Evolutionary conservation across 2,888 invertebrate species (phyloP).

Genomic region (Melieria omissa): DNA sequence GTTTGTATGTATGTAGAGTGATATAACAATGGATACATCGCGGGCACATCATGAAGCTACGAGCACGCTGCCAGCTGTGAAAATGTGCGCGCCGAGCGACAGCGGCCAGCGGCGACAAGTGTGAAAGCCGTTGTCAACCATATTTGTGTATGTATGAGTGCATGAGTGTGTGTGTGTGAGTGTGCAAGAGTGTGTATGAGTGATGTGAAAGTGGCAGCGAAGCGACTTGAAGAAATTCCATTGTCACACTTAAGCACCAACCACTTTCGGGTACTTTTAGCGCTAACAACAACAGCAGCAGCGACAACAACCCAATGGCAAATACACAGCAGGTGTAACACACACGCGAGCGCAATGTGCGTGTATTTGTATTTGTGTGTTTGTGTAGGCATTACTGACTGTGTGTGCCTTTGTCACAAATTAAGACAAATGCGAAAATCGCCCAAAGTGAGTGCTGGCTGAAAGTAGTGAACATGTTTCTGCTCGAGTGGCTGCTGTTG

Average conservation of each 20-base stretch:
- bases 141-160: no score
- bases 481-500: not conserved
- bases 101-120: no score
- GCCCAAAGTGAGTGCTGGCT: not conserved
- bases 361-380: not conserved
- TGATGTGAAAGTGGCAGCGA: not conserved
- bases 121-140: no score
- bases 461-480: not conserved
- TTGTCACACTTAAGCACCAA: no score
- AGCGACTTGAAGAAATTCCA: no score
- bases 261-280: not conserved
- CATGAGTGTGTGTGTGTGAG: no score
- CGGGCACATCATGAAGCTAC: no score
- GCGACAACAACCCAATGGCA: not conserved
- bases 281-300: not conserved
- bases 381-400: not conserved
- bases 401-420: slow-evolving; percentile 2
- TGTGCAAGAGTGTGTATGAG: not conserved
- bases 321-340: not conserved
- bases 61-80: no score
- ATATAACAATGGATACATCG: no score
- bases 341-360: not conserved
- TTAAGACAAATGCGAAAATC: slow-evolving; percentile 4
- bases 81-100: no score
- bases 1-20: no score